phyloP scores from a whole-genome alignment of 2,888 invertebrate genomes.

The Apamea monoglypha region DNA sequence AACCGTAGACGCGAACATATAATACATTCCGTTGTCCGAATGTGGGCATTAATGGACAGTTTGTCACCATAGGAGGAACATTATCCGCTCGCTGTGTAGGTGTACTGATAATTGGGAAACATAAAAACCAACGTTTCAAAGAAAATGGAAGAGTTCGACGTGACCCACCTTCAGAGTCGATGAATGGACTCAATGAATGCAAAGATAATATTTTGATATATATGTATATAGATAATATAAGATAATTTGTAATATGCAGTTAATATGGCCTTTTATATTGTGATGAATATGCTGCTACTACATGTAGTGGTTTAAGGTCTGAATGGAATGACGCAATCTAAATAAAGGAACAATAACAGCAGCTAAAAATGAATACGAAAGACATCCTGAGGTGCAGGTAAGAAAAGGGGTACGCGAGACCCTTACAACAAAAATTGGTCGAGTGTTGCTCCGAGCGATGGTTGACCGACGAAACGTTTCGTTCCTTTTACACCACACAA shows the following conservation, averaged over 20 bases:
- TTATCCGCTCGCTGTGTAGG: slow-evolving; percentile 46
- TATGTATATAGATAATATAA: too few relatives aligned
- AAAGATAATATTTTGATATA: too few relatives aligned
- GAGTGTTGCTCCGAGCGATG: slow-evolving; percentile 84
- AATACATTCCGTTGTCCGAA: slow-evolving; percentile 37
- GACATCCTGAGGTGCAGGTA: slow-evolving; percentile 81
- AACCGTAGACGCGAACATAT: slow-evolving; percentile 10
- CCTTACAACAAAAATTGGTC: slow-evolving; percentile 81
- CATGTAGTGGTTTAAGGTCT: slow-evolving; percentile 51
- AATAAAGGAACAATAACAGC: slow-evolving; percentile 70
- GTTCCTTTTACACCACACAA: slow-evolving; percentile 83
- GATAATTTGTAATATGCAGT: slow-evolving; percentile 32
- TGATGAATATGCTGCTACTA: slow-evolving; percentile 42
- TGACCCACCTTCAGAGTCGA: slow-evolving; percentile 18
- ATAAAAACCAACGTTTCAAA: slow-evolving; percentile 35
- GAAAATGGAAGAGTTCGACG: slow-evolving; percentile 32
- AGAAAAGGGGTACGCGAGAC: slow-evolving; percentile 82
- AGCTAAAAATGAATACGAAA: slow-evolving; percentile 72
- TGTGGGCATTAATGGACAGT: slow-evolving; percentile 48
- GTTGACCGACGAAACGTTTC: slow-evolving; percentile 77
- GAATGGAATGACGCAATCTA: slow-evolving; percentile 71
- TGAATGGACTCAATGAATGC: slow-evolving; percentile 38
- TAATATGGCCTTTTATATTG: slow-evolving; percentile 54
- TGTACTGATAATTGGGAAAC: slow-evolving; percentile 55
- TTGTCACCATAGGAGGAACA: slow-evolving; percentile 52